phyloP scores from a whole-genome alignment of 1,140 invertebrate species.

The Sminthurides bifidus region DNA sequence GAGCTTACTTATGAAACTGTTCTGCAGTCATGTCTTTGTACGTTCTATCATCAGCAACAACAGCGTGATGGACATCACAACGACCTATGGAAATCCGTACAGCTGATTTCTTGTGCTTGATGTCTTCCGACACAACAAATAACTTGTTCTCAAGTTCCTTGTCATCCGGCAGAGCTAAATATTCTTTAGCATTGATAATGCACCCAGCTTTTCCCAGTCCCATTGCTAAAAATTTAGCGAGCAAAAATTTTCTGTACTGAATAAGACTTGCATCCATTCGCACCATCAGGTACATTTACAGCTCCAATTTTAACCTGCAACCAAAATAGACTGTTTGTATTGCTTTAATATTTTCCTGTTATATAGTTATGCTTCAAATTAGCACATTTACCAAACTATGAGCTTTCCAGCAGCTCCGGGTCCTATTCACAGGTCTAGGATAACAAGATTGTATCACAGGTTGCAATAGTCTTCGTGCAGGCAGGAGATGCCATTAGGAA shows the following conservation, averaged over 20 bases:
- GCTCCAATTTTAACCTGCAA: no score
- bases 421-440: no score
- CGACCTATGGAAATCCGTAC: not conserved
- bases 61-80: not conserved
- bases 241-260: slow-evolving; percentile 12
- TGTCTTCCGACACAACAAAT: not conserved
- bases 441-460: no score
- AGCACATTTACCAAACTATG: no score
- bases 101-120: not conserved
- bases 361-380: no score
- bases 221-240: not conserved
- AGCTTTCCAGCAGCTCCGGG: no score
- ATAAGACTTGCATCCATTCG: no score
- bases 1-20: slow-evolving; percentile 9
- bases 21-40: not conserved
- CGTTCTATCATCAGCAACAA: not conserved
- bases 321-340: no score
- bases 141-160: not conserved
- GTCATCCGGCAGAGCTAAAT: not conserved
- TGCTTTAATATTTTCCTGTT: no score
- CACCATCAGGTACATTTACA: no score
- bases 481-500: no score
- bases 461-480: no score
- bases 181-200: not conserved
- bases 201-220: slow-evolving; percentile 6